Base-by-base conservation (phyloP, 2,888 invertebrate species). In the Julus scandinavius region DNA sequence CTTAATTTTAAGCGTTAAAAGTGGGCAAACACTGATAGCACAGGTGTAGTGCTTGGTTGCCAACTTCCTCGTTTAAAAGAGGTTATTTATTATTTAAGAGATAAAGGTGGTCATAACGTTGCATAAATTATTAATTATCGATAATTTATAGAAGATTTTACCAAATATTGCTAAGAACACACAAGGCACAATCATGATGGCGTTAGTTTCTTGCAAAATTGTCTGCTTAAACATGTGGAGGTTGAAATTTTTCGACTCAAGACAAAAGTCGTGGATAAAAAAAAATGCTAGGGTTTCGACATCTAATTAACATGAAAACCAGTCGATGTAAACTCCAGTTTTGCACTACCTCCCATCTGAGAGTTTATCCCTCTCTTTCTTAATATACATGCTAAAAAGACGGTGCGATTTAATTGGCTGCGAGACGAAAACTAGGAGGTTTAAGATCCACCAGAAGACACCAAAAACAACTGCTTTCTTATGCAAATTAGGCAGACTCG, bases 391-490 rank as follows among this genome's bases (percentile, higher is more conserved):
- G 63, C n/a, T 63, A 15, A 63, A 63, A 54, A 63, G 17, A 17
- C n/a, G 63, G 63, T n/a, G 63, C 17, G 63, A 29, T 63, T 63
- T 63, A 63, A 63, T 63, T 63, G 63, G 63, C n/a, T 63, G 63
- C 17, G 63, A 63, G 63, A 63, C 6, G 63, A 63, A 63, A 63
- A 63, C n/a, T 6, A 29, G n/a, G 63, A n/a, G 63, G 63, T 63
- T 63, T 17, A 63, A 63, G 5, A 17, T 63, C 63, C 63, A 63
- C n/a, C 63, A 63, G 63, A n/a, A 63, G 63, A 63, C 17, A 63
- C 63, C 63, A 63, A 63, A 63, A 63, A 63, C 63, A 63, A 63
- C 63, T 63, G 63, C 63, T 63, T 63, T 63, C 63, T 63, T 63
- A 63, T 63, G 63, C 63, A 63, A 63, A 63, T 63, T 63, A 63